Conservation (phyloP, 2,888 invertebrate species). For the Cylloceria caligata region DNA sequence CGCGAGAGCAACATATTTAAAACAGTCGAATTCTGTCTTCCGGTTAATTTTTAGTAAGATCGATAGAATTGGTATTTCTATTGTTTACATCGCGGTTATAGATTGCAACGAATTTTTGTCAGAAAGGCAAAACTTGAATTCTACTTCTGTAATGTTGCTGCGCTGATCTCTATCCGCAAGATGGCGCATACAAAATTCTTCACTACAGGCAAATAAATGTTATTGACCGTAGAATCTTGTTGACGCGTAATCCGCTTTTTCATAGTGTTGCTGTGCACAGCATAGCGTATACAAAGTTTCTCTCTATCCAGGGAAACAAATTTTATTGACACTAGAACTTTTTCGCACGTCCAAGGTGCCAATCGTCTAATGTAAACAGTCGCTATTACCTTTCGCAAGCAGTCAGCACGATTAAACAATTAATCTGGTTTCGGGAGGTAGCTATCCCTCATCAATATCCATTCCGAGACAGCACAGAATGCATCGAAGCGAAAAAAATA, state of each 20-base stretch:
- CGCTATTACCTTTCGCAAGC: background rate
- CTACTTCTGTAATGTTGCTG: background rate
- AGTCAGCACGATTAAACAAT: slow-evolving; percentile 12
- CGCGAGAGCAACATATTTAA: background rate
- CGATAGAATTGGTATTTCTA: background rate
- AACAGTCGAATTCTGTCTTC: background rate
- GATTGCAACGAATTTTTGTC: background rate
- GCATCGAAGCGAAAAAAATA: background rate
- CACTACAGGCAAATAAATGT: background rate
- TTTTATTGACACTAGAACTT: too few relatives aligned
- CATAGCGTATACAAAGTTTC: background rate
- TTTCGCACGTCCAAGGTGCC: background rate
- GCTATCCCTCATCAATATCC: background rate
- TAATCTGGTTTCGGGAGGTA: slow-evolving; percentile 29
- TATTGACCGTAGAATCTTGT: background rate
- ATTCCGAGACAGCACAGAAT: background rate
- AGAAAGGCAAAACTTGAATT: background rate
- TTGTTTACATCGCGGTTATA: background rate
- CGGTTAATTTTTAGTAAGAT: background rate
- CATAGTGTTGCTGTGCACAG: background rate
- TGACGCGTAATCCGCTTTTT: too few relatives aligned
- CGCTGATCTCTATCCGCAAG: background rate
- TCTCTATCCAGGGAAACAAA: too few relatives aligned
- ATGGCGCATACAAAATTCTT: background rate
- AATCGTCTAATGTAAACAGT: background rate